Percentiles rank a stretch among this genome's conserved stretches.
These are phyloP conservation scores for Turdus rufiventris DNA, from an alignment of 2,113 vertebrate genomes.

Conservation along the genomic window DNA sequence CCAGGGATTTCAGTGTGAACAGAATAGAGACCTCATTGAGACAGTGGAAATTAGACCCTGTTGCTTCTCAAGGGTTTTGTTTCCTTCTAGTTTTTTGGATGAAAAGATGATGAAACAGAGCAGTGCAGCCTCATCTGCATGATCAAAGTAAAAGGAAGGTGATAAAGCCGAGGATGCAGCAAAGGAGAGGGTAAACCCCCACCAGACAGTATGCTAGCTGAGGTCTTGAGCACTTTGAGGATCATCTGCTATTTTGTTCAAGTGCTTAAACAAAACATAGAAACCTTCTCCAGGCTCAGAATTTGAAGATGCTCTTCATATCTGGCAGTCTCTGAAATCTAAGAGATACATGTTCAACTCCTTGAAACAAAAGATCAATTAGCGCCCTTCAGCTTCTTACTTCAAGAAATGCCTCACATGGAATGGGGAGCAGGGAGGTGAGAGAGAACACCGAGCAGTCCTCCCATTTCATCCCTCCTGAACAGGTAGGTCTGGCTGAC, in stretches of 20 bases:
- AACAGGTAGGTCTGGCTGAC: not conserved
- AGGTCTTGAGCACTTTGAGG: not conserved
- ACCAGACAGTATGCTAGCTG: not conserved
- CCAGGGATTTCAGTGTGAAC: slow-evolving; percentile 5
- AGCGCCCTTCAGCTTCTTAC: not conserved
- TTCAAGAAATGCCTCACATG: not conserved
- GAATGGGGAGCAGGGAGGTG: not conserved
- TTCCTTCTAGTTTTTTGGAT: not conserved
- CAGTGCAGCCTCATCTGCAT: not conserved
- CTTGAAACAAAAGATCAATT: not conserved
- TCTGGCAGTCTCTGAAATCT: not conserved
- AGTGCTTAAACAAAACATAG: not conserved
- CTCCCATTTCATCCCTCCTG: not conserved
- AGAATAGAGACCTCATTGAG: slow-evolving; percentile 4
- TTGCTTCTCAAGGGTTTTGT: slow-evolving; percentile 23
- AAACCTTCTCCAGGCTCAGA: not conserved
- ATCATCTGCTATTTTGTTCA: not conserved
- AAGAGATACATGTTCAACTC: not conserved
- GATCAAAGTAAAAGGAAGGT: not conserved
- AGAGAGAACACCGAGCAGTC: not conserved
- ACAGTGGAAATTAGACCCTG: slow-evolving; percentile 21
- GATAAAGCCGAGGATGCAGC: not conserved
- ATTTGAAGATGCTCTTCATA: not conserved
- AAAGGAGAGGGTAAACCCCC: not conserved
- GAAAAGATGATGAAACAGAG: not conserved